Conservation (phyloP, 2,888 invertebrate species). For the Drosophila yooni region DNA sequence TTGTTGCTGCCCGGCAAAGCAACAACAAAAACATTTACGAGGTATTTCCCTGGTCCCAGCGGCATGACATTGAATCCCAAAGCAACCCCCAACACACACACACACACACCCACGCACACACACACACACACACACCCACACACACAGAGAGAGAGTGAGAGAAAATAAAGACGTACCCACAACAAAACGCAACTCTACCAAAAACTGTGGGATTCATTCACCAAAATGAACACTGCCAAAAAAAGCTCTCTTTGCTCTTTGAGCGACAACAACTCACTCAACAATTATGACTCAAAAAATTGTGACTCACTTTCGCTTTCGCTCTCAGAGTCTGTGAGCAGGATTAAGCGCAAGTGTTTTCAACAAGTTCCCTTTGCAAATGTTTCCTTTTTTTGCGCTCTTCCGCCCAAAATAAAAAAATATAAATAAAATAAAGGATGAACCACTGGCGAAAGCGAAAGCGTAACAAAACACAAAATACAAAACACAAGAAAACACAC, state of each 20-base stretch:
- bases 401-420: slow-evolving; percentile 37
- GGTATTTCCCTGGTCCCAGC: slow-evolving; percentile 85
- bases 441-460: slow-evolving; percentile 53
- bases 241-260: slow-evolving; percentile 46
- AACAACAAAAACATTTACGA: slow-evolving; percentile 60
- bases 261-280: slow-evolving; percentile 10
- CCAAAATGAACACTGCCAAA: slow-evolving; percentile 52
- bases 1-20: slow-evolving; percentile 33
- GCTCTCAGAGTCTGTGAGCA: slow-evolving; percentile 13
- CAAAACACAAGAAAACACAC: slow-evolving; percentile 21
- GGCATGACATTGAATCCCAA: slow-evolving; percentile 85
- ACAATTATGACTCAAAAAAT: slow-evolving; percentile 24
- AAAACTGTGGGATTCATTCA: slow-evolving; percentile 55
- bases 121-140: not conserved
- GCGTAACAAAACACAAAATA: slow-evolving; percentile 38
- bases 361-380: slow-evolving; percentile 68
- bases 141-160: not conserved
- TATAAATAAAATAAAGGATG: slow-evolving; percentile 41
- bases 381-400: slow-evolving; percentile 20
- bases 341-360: slow-evolving; percentile 73
- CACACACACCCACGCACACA: slow-evolving; percentile 24
- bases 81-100: slow-evolving; percentile 81
- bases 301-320: slow-evolving; percentile 54
- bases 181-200: slow-evolving; percentile 39
- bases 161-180: slow-evolving; percentile 19